Percentiles rank a stretch among this genome's conserved stretches.
These are phyloP conservation scores for Eupeodes latifasciatus DNA, from an alignment of 2,888 invertebrate genomes.

Conservation along the genomic window DNA sequence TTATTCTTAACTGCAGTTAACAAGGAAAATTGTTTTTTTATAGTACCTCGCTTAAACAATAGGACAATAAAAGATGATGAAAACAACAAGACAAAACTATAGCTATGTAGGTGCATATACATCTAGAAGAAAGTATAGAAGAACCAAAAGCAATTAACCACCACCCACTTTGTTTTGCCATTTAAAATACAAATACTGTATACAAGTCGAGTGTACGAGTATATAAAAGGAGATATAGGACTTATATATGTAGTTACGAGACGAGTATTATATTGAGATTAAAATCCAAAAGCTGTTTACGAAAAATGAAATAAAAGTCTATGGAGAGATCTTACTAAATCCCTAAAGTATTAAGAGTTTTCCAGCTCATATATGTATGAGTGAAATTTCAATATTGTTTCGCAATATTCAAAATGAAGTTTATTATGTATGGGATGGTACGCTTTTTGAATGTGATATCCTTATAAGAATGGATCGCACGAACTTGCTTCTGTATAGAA, in stretches of 20 bases:
- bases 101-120: background rate
- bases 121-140: background rate
- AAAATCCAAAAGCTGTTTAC: constrained; percentile 19
- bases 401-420: no score
- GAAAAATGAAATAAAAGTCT: background rate
- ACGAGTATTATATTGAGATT: constrained; percentile 2
- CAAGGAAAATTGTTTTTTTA: constrained; percentile 15
- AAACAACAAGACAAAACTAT: constrained; percentile 13
- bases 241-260: background rate
- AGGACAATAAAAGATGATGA: constrained; percentile 23
- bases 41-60: background rate
- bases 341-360: background rate
- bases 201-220: no score
- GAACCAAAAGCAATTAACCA: background rate
- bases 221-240: background rate
- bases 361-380: background rate
- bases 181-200: background rate
- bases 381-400: background rate
- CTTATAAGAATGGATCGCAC: no score
- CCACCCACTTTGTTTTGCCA: background rate
- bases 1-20: constrained; percentile 23
- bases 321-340: background rate
- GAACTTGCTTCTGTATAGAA: no score
- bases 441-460: no score
- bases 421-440: no score